Conservation (phyloP, 2,888 invertebrate species). For the Epirrhoe alternata region DNA sequence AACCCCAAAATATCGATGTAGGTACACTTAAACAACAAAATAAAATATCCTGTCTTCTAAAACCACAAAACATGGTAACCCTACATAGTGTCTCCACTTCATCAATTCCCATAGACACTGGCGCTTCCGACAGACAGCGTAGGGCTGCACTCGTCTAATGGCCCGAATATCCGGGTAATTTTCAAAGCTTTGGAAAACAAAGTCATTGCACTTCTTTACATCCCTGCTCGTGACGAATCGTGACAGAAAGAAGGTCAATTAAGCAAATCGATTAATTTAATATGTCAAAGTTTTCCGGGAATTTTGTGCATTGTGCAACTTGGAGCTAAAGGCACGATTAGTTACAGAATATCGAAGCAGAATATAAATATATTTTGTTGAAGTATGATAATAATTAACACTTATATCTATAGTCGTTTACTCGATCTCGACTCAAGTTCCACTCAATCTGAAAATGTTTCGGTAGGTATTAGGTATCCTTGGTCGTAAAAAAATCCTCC, state of each 20-base stretch:
- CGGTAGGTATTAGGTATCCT: no score
- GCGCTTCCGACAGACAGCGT: constrained; percentile 63
- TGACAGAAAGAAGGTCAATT: neutral
- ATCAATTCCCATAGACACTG: constrained; percentile 67
- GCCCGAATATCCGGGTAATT: constrained; percentile 62
- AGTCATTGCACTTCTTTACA: constrained; percentile 15
- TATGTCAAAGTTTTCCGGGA: neutral
- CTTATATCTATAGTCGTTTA: no score
- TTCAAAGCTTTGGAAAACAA: constrained; percentile 31
- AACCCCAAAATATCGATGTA: no score
- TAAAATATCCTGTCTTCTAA: neutral
- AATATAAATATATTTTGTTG: no score
- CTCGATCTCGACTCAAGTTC: no score
- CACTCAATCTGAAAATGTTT: no score
- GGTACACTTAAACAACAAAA: neutral
- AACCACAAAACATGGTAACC: constrained; percentile 47
- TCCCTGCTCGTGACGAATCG: neutral
- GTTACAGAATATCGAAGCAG: no score
- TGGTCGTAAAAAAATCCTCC: no score
- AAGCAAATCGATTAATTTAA: neutral
- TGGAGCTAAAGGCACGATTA: no score
- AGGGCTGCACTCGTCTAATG: constrained; percentile 68
- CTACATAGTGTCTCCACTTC: constrained; percentile 60
- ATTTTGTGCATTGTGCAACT: neutral
- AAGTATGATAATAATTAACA: no score